Evolutionary conservation across 2,797 vertebrate genomes (phyloP).

Genomic region (Lacerta bilineata): DNA sequence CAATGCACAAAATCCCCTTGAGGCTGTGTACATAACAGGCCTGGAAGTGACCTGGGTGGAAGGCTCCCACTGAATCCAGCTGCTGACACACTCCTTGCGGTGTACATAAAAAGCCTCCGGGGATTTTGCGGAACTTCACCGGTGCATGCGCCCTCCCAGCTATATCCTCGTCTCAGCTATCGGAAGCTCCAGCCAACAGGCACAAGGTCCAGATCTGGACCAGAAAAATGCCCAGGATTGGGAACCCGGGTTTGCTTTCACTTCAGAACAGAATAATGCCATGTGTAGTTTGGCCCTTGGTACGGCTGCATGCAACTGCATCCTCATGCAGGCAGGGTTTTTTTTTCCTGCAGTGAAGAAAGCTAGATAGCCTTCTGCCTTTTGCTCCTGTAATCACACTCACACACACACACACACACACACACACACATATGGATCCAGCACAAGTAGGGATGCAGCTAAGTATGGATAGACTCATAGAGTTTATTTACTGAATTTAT

Average conservation of each 20-base stretch:
- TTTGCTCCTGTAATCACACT: neutral
- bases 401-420: neutral
- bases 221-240: neutral
- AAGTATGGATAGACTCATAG: too few species aligned
- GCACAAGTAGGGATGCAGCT: too few species aligned
- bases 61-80: neutral
- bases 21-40: constrained; percentile 17
- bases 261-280: neutral
- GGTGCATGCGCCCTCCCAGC: too few species aligned
- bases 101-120: constrained; percentile 11
- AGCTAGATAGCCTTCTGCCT: neutral
- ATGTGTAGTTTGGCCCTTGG: neutral
- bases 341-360: neutral
- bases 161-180: neutral
- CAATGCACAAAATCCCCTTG: constrained; percentile 5
- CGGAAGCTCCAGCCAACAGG: neutral
- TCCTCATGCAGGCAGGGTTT: neutral
- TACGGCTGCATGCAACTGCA: neutral
- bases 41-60: constrained; percentile 17
- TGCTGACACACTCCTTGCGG: neutral
- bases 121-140: constrained; percentile 10
- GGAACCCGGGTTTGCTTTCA: neutral
- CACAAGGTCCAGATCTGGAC: neutral
- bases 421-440: neutral
- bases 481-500: too few species aligned